Conservation (phyloP, 2,113 vertebrate species). For the Sus scrofa region DNA sequence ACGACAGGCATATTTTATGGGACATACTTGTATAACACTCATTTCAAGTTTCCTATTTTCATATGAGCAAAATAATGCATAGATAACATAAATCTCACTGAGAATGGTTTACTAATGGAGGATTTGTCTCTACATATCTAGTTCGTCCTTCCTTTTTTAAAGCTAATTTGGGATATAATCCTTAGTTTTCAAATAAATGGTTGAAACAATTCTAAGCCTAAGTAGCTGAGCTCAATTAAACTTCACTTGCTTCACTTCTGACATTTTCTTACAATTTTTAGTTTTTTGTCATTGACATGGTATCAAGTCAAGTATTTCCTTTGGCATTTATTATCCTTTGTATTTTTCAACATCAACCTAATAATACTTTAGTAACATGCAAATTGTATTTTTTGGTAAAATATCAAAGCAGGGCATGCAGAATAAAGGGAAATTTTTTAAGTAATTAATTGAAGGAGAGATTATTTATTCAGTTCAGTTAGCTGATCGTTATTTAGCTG, state of each 20-base stretch:
- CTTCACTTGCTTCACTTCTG: neutral
- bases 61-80: neutral
- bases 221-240: neutral
- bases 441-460: neutral
- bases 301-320: neutral
- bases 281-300: neutral
- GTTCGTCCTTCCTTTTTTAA: neutral
- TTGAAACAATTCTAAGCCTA: neutral
- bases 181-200: neutral
- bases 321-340: constrained; percentile 24
- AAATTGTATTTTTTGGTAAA: neutral
- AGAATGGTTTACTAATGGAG: neutral
- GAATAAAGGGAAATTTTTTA: neutral
- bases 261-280: constrained; percentile 39
- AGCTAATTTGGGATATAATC: neutral
- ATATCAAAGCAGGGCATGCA: neutral
- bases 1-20: neutral
- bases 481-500: constrained; percentile 13
- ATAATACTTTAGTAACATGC: neutral
- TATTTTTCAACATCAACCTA: constrained; percentile 6
- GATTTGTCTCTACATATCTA: neutral
- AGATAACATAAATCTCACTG: neutral
- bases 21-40: neutral
- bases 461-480: neutral
- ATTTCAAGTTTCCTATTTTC: constrained; percentile 41